Base-by-base conservation (phyloP, 2,888 invertebrate genomes). In the Drosophila melanosoma region DNA sequence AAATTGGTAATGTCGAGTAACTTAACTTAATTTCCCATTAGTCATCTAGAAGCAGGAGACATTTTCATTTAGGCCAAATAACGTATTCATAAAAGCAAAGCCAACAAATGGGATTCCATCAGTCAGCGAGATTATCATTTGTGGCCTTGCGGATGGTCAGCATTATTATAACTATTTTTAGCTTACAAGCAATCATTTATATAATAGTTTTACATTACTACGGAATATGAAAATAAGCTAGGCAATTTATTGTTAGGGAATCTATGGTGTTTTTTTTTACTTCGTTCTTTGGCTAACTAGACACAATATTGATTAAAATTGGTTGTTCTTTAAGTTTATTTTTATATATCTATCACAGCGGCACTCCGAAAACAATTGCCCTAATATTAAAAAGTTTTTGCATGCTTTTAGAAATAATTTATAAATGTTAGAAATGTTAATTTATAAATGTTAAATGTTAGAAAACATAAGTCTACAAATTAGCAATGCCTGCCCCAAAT, bases 181-280 rank as follows among this genome's bases (percentile, higher is more conserved):
- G 20, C 20, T 45, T 4, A 45, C 20, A 20, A 42, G 12, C 42
- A 45, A 12, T n/a, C 12, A 12, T 7, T 20, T 20, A 3, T 3
- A 20, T 20, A 20, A 20, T 3, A 15, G 45, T 45, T 20, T 3
- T 7, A 7, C 1, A 12, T 1, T 20, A 12, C 20, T 20, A 12
- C 1, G 12, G 20, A 7, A 20, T 2, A 45, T 20, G 42, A 29
- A 29, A 6, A 29, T 29, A 29, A 29, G 29, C 29, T 29, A 6
- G 29, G 6, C 29, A 29, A 29, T 29, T 29, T 29, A 29, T 29
- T 29, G 29, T 29, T 5, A 1, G 6, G 29, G 6, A 29, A 29
- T 36, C 1, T 70, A 81, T 81, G 79, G 73, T 83, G 23, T 57
- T 66, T 66, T 45, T n/a, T 54, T 6, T 48, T 32, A 35, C 49